These are phyloP conservation scores for Lasiurus cinereus DNA, from an alignment of 2,113 vertebrate genomes.

Conservation along the genomic window DNA sequence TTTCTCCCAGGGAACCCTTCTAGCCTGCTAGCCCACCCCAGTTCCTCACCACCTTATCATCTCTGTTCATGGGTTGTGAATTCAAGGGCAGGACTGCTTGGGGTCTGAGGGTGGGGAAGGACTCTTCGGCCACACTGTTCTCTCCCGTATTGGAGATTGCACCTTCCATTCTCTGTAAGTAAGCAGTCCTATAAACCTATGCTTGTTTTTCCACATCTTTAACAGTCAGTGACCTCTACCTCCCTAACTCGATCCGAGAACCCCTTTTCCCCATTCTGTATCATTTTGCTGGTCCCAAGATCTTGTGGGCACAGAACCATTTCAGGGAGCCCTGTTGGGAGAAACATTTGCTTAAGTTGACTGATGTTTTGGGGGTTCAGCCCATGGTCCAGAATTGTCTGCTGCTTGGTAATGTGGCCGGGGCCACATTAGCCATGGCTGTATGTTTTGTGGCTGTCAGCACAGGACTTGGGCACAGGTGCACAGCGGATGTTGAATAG, in stretches of 20 bases:
- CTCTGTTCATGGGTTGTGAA: too few relatives aligned
- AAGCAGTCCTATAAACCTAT: neutral
- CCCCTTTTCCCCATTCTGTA: neutral
- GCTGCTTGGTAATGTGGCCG: neutral
- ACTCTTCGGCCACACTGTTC: neutral
- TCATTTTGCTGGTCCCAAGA: neutral
- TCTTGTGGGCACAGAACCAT: neutral
- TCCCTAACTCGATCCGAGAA: neutral
- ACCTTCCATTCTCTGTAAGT: neutral
- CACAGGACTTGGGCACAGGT: neutral
- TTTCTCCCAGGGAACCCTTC: too few relatives aligned
- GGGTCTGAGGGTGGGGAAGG: accelerated
- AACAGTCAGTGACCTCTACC: neutral
- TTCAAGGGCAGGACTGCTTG: neutral
- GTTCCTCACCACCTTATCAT: too few relatives aligned
- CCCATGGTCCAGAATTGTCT: neutral
- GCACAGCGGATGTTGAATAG: neutral
- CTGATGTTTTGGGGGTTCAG: neutral
- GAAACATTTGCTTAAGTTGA: neutral
- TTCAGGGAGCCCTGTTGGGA: neutral
- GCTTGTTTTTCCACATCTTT: neutral
- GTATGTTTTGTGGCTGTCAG: accelerated
- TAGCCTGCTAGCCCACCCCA: too few relatives aligned
- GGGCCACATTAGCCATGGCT: accelerated
- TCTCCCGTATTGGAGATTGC: too few relatives aligned